Evolutionary conservation across 2,797 vertebrate genomes (phyloP), one percentile per base, ranked within the genome.

Genomic region (Sandelia bainsii): DNA sequence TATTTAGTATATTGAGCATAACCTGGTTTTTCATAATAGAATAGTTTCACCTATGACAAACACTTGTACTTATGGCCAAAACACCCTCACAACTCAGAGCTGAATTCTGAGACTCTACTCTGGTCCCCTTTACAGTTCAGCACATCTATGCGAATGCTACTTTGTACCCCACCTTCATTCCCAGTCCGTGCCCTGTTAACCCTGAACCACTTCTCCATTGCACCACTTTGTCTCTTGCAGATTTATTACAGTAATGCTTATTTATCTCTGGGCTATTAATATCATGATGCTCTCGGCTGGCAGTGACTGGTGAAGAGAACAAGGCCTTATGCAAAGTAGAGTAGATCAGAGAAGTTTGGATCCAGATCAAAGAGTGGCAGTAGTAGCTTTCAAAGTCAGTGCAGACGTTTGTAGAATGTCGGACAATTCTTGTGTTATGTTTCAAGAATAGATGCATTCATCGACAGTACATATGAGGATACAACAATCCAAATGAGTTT

Each of bases 31-130:
- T 66, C 69, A 20, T 22, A 60, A 20, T 22, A 60, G 22, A 80
- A 60, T 64, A 61, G 77, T 46, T 77, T n/a, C 76, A 81, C 62
- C 44, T 61, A 8, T 29, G n/a, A 82, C 62, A 65, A 70, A 60
- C 63, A 63, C 13, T 4, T 75, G 49, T 69, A n/a, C 22, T 60
- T 13, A 40, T 32, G 44, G 44, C 1, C 8, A 12, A 58, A 45
- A 61, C 42, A 65, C 19, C 32, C 39, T 46, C 39, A 57, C 27
- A n/a, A 9, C 20, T 67, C 8, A 45, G 10, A 52, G 42, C 5
- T 39, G 45, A 56, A 22, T 65, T 53, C 44, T 20, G n/a, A 46
- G 50, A 29, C 46, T 62, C 29, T 61, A 67, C 45, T 69, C 14
- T 37, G 52, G 67, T 74, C 49, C 48, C 32, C 42, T 32, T 50